Evolutionary conservation across 2,888 invertebrate species (phyloP).

Genomic region (Minunthozetes semirufus): DNA sequence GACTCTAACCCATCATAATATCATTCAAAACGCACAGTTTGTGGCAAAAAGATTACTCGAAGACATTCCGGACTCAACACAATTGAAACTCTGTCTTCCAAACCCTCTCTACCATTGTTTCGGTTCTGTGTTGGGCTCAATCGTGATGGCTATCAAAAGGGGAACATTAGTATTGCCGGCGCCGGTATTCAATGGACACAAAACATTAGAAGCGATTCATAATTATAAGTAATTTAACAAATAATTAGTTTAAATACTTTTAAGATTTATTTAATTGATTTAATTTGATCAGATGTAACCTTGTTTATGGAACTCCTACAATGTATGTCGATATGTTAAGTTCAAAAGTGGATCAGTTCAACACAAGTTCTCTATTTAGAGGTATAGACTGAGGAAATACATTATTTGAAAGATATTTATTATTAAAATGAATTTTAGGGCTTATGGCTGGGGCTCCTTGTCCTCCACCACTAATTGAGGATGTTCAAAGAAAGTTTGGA

Average conservation of each 20-base stretch:
- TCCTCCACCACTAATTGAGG: slow-evolving; percentile 53
- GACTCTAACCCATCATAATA: slow-evolving; percentile 58
- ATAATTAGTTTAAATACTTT: slow-evolving; percentile 9
- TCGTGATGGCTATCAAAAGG: slow-evolving; percentile 15
- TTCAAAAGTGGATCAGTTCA: slow-evolving; percentile 26
- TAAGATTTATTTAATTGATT: neutral
- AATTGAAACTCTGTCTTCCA: slow-evolving; percentile 26
- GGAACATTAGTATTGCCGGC: neutral
- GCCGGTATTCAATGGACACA: neutral
- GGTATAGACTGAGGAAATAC: neutral
- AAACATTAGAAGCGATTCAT: slow-evolving; percentile 5
- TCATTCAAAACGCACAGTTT: slow-evolving; percentile 7
- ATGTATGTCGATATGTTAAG: slow-evolving; percentile 72
- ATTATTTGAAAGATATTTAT: neutral
- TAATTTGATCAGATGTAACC: slow-evolving; percentile 56
- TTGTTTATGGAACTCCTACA: slow-evolving; percentile 71
- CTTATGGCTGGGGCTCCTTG: slow-evolving; percentile 63
- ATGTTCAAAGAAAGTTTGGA: slow-evolving; percentile 50
- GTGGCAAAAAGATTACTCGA: slow-evolving; percentile 1
- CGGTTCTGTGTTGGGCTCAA: slow-evolving; percentile 32
- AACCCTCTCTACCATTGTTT: slow-evolving; percentile 38
- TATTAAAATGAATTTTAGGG: slow-evolving; percentile 29
- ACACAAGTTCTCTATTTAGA: neutral
- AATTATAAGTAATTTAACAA: slow-evolving; percentile 33
- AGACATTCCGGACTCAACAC: slow-evolving; percentile 24